Evolutionary conservation across 2,113 vertebrate genomes (phyloP).

Genomic region (Girardinichthys multiradiatus): DNA sequence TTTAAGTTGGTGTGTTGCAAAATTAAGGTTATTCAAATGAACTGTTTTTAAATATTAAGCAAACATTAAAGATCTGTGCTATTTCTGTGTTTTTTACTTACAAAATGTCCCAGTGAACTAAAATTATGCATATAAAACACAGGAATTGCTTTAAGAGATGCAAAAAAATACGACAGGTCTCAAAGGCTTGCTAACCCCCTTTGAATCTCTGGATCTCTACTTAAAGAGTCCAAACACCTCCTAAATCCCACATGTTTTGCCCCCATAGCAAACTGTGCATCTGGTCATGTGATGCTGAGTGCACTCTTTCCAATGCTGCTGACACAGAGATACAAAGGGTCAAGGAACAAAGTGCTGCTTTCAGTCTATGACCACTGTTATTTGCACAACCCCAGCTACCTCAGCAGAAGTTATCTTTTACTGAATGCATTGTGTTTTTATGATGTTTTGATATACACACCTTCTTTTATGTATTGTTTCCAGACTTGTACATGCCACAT

Average conservation of each 20-base stretch:
- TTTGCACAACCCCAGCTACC: slow-evolving; percentile 45
- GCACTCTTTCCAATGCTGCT: slow-evolving; percentile 53
- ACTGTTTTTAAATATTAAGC: too few relatives aligned
- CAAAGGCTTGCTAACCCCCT: slow-evolving; percentile 24
- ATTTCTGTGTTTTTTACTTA: too few relatives aligned
- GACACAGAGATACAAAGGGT: slow-evolving; percentile 54
- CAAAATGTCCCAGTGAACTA: background rate
- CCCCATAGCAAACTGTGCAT: slow-evolving; percentile 20
- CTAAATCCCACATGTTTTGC: slow-evolving; percentile 17
- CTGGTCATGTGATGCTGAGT: slow-evolving; percentile 53
- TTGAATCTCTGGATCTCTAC: slow-evolving; percentile 40
- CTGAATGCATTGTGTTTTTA: slow-evolving; percentile 20
- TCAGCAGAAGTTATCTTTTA: slow-evolving; percentile 38
- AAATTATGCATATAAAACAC: slow-evolving; percentile 10
- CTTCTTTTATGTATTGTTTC: slow-evolving; percentile 1
- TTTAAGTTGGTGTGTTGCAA: background rate
- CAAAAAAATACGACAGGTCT: slow-evolving; percentile 42
- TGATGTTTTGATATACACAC: slow-evolving; percentile 26
- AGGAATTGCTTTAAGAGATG: slow-evolving; percentile 29
- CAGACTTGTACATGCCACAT: slow-evolving; percentile 3
- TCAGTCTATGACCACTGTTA: slow-evolving; percentile 45
- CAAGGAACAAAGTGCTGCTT: slow-evolving; percentile 54
- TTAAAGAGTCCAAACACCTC: slow-evolving; percentile 30
- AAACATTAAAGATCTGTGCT: too few relatives aligned
- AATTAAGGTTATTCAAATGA: background rate